These are phyloP conservation scores for Crypturellus undulatus DNA, from an alignment of 2,113 vertebrate species.

Conservation along the genomic window DNA sequence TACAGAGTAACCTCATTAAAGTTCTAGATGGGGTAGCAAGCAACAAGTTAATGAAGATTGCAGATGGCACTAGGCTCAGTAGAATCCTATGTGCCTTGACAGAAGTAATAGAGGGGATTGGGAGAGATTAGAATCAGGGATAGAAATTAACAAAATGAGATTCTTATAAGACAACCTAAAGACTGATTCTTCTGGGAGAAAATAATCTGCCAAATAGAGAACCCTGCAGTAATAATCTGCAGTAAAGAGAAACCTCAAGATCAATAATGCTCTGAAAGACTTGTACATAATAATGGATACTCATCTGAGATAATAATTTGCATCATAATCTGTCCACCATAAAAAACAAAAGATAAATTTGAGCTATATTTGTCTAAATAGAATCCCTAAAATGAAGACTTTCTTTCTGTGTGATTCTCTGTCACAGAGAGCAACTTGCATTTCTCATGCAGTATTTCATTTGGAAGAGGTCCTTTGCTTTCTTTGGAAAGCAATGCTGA, in stretches of 20 bases:
- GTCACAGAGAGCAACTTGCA: neutral
- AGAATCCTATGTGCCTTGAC: slow-evolving; percentile 12
- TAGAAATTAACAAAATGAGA: slow-evolving; percentile 54
- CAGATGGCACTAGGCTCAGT: slow-evolving; percentile 47
- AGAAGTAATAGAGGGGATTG: slow-evolving; percentile 55
- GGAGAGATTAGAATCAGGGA: slow-evolving; percentile 53
- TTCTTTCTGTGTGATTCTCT: neutral
- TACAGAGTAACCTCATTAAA: slow-evolving; percentile 52
- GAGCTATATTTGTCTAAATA: neutral
- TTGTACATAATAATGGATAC: neutral
- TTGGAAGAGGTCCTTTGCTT: neutral
- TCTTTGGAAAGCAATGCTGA: neutral
- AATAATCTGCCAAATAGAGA: neutral
- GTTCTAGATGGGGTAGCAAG: slow-evolving; percentile 49
- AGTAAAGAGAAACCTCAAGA: neutral
- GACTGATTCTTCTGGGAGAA: neutral
- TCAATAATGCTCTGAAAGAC: neutral
- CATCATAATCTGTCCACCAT: neutral
- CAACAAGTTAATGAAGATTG: slow-evolving; percentile 48
- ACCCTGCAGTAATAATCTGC: neutral
- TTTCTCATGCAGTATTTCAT: neutral
- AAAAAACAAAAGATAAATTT: slow-evolving; percentile 32
- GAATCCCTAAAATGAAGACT: neutral
- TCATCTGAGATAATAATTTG: neutral
- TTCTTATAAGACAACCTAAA: slow-evolving; percentile 1